Evolutionary conservation across 2,113 vertebrate genomes (phyloP).

Genomic region (Platanista minor): DNA sequence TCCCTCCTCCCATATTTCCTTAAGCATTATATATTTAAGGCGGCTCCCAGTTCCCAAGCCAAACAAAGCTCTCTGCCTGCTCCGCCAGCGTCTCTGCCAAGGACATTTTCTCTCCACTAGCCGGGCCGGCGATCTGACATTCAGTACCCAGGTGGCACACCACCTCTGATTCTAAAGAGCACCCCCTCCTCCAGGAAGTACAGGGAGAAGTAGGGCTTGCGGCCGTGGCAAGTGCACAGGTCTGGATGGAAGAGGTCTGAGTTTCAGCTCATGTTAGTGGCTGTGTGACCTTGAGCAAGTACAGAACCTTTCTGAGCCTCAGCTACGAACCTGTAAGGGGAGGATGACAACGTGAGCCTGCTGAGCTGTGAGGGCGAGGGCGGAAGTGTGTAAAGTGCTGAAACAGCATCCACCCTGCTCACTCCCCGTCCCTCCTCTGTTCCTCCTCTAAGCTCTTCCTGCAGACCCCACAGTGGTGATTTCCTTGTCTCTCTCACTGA

Average conservation of each 20-base stretch:
- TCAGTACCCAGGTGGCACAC: background rate
- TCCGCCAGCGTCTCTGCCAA: background rate
- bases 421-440: background rate
- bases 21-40: background rate
- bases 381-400: background rate
- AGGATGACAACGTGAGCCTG: background rate
- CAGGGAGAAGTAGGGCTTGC: background rate
- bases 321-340: background rate
- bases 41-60: background rate
- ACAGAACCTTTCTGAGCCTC: background rate
- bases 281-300: background rate
- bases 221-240: background rate
- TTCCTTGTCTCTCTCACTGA: background rate
- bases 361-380: background rate
- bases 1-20: background rate
- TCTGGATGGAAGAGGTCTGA: background rate
- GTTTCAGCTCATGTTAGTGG: background rate
- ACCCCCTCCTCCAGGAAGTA: background rate
- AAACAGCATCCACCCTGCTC: background rate
- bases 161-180: background rate
- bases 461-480: background rate
- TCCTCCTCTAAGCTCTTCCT: background rate
- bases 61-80: background rate
- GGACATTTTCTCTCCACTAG: background rate
- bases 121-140: accelerated